A percentile compares a stretch with the other conserved stretches of the same genome.
Conservation (phyloP, 2,113 vertebrate genomes). For the Platycercus adscitus region DNA sequence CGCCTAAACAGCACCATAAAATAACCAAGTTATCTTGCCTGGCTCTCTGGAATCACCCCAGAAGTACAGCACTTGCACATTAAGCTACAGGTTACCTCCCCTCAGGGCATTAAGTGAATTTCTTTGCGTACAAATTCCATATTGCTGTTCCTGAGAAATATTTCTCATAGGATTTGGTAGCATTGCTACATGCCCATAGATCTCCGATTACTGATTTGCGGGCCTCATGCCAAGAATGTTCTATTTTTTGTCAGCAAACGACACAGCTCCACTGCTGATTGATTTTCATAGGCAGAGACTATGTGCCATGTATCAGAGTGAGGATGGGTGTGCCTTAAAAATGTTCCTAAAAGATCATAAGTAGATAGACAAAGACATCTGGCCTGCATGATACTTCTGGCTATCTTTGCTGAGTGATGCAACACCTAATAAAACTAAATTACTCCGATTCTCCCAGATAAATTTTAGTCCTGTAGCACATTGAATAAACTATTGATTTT, state of each 20-base stretch:
- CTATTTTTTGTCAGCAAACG: conserved; percentile 42
- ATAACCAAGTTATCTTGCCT: background rate
- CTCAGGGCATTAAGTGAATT: background rate
- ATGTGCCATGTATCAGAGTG: background rate
- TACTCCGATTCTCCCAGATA: background rate
- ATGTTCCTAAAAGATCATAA: background rate
- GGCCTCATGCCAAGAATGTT: conserved; percentile 24
- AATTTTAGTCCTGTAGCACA: background rate
- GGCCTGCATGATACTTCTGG: background rate
- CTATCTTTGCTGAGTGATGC: background rate
- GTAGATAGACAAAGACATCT: conserved; percentile 17
- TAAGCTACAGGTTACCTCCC: background rate
- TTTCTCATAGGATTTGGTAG: background rate
- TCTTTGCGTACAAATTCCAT: background rate
- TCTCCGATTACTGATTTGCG: conserved; percentile 1
- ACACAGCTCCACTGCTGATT: conserved; percentile 5
- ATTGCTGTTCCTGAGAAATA: background rate
- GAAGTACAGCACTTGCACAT: background rate
- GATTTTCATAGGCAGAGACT: conserved; percentile 33
- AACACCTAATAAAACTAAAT: background rate
- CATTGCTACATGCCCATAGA: background rate
- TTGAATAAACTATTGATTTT: conserved; percentile 1
- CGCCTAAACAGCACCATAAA: background rate
- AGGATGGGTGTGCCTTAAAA: background rate
- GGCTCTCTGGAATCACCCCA: background rate